Evolutionary conservation across 2,888 invertebrate genomes (phyloP), one percentile per base, ranked within the genome.

Genomic region (Lasioglossum calceatum): DNA sequence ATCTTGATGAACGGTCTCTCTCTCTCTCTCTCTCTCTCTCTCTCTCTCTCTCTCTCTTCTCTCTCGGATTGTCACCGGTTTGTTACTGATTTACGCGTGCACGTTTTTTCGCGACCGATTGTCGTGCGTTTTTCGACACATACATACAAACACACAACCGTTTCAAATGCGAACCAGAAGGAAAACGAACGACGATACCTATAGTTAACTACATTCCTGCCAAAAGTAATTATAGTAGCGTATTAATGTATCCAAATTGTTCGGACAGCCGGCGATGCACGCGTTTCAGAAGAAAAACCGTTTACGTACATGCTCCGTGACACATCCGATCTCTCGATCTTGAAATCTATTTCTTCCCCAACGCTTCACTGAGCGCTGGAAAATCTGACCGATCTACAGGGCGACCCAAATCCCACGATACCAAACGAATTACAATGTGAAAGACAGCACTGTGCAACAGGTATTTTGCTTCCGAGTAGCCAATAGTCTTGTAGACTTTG

Each of bases 191-290:
- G 84, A 78, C 47, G 7, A 27, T 79, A 87, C 76, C 84, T 87
- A 86, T 93, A 93, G 92, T 93, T 93, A 77, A 92, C 90, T 90
- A 94, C 92, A 95, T 95, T 95, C 95, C 94, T 95, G 94, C 95
- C 95, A 95, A 95, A 95, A 93, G 92, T 93, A 94, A 93, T 93
- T 82, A 54, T 83, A 80, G 74, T 81, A 86, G 79, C 44, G 77
- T 81, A 92, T 93, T 23, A 91, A 90, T 92, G 92, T 93, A 94
- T 92, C 92, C 87, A 94, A 94, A 93, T 94, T 94, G 92, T 93
- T 92, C 88, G 87, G 87, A 92, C 84, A 92, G 91, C 91, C 91
- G 85, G 88, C 85, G 58, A 44, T 85, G 81, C 82, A 82, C 71
- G 71, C 58, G 67, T 44, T 71, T 50, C 77, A 72, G 64, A 42